Evolutionary conservation across 1,140 invertebrate species (phyloP), one percentile per base, ranked within the genome.

Genomic region (Eufriesea mexicana): DNA sequence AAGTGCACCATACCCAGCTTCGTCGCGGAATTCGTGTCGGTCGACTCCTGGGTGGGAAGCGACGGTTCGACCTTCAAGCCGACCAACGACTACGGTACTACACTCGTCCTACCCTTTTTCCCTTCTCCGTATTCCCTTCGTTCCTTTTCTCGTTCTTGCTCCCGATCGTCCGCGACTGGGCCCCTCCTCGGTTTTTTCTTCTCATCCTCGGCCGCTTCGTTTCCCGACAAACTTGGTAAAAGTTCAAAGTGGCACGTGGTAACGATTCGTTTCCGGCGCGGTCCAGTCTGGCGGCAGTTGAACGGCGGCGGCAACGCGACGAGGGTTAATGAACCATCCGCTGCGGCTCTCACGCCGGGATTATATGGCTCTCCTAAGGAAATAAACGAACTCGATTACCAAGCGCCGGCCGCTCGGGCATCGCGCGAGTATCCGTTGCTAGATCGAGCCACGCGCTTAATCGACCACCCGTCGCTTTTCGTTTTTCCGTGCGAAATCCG

Each of bases 1-100:
- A 98, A 98, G 94, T 99, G 98, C 93, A 97, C 97, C 87, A 98
- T 99, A 88, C 98, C 98, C 25, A 97, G 97, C 78, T 99, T 98
- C 94, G 97, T 98, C 61, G 96, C 97, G 64, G 98, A 98, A 95
- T 99, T 98, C 92, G 97, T 99, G 51, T 96, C 96, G 89, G 98
- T 99, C 12, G 97, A 98, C 89, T 96, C 97, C 77, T 99, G 98
- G 98, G 96, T 97, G 82, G 96, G 97, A 89, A 97, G 96, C 84
- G 96, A 97, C 89, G 96, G 95, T 84, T 96, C 96, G 81, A 96
- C 96, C 92, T 98, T 97, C 86, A 93, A 91, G 89, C 91, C 93
- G 79, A 92, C 93, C 84, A 92, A 90, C 75, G 93, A 95, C 87
- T 95, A 95, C 86, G 95, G 95, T 95, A 95, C 89, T 72, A 35